Conservation (phyloP, 2,888 invertebrate species). For the Lypha dubia region DNA sequence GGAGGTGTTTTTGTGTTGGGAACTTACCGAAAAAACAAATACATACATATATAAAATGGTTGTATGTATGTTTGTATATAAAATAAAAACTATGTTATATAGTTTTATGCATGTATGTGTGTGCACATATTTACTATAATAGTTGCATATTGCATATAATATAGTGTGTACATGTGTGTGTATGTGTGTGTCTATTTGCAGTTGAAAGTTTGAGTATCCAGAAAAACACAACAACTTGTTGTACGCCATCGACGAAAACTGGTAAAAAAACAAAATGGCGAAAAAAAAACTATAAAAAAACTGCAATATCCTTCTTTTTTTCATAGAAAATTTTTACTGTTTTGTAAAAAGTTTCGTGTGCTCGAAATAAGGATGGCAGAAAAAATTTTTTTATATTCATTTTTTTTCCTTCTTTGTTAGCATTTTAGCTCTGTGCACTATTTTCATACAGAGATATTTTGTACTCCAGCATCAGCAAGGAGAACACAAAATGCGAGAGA, state of each 20-base stretch:
- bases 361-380: conserved; percentile 78
- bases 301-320: conserved; percentile 69
- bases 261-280: conserved; percentile 79
- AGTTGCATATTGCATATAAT: neutral
- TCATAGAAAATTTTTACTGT: conserved; percentile 72
- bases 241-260: conserved; percentile 71
- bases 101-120: conserved; percentile 34
- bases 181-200: conserved; percentile 48
- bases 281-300: conserved; percentile 77
- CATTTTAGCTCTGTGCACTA: conserved; percentile 17
- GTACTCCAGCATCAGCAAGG: conserved; percentile 42
- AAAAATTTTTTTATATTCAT: conserved; percentile 28
- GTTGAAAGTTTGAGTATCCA: conserved; percentile 69
- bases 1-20: neutral
- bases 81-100: conserved; percentile 58
- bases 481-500: neutral
- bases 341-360: conserved; percentile 83
- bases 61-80: neutral
- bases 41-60: neutral
- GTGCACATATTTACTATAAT: conserved; percentile 26
- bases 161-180: conserved; percentile 30
- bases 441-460: conserved; percentile 35
- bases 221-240: conserved; percentile 71
- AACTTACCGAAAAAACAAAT: conserved; percentile 53
- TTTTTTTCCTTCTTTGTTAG: conserved; percentile 26